Evolutionary conservation across 2,113 vertebrate species (phyloP), one percentile per base, ranked within the genome.

Genomic region (Aphyosemion australe): DNA sequence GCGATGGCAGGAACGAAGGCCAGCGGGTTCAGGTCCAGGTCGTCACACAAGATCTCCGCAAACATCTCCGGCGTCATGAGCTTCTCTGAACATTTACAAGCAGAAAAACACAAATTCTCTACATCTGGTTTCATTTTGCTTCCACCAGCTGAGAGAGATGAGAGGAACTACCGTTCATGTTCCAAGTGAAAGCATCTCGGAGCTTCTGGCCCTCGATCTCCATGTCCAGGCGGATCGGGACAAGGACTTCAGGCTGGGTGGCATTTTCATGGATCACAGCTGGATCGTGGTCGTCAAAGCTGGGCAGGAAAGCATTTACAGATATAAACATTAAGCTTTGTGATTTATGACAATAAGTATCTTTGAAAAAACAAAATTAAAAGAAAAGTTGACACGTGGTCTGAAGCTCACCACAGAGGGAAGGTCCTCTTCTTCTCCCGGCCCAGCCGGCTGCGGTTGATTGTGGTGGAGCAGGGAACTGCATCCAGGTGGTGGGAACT

Each of bases 21-120:
- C 88, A 99, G 88, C 0, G 97, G 97, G 80, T 97, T 99, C 86
- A 99, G 91, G 89, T 99, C 97, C 88, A 99, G 87, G 86, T 99
- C 97, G 26, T 99, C 97, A 2, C 97, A 99, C 31, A 99, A 93
- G 77, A 99, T 99, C 88, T 99, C 97, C 0, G 96, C 95, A 70
- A 99, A 99, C 97, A 99, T 99, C 93, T 99, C 97, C 0, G 97
- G 97, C 0, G 97, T 99, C 96, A 99, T 99, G 32, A 99, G 92
- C 79, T 99, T 99, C 83, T 99, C 97, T 99, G 91, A 0, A 82
- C 21, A 26, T 19, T 45, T 15, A 26, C 26, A 26, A 26, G 26
- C 26, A 26, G 26, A 43, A 26, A 2, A 0, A 11, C 11, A 8
- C 2, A 19, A 12, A 34, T 26, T 26, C 26, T 26, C 26, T 26